Base-by-base conservation (phyloP, 2,888 invertebrate species). In the Nephrotoma guestfalica region DNA sequence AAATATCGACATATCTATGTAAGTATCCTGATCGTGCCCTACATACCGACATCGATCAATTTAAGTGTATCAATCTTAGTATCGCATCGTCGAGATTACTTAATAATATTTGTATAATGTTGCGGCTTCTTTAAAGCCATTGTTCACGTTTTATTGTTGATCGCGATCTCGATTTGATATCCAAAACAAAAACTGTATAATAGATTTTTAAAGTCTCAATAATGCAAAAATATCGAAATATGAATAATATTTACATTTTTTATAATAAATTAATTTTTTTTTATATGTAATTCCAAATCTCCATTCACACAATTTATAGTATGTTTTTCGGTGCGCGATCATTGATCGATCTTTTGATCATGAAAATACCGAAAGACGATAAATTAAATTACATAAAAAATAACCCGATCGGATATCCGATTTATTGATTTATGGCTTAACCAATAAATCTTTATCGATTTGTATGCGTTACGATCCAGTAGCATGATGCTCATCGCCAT, bases 191-290 rank as follows among this genome's bases (percentile, higher is more conserved):
- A 83, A 83, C 83, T 41, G 13, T 83, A 83, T 40, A 40, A 83
- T 83, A 41, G 41, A 41, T 83, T 41, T 83, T 83, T 40, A 13
- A 47, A 83, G 41, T 57, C 51, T 71, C 30, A 71, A 71, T 30
- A 71, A 71, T 71, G 71, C 71, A 71, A 71, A 71, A 71, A 51
- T 71, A 71, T 71, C 42, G 84, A 84, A 84, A 84, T 41, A 84
- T 84, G 84, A 84, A 41, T 84, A 84, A 84, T 41, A 84, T 84
- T 84, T 84, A 84, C 84, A 84, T 71, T 71, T 71, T 71, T 71
- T 30, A 71, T 41, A 84, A 84, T 84, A 84, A 41, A 84, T 41
- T 41, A 41, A 9, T n/a, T 3, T 7, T 13, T 18, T 18, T 11
- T 40, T 40, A 30, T 41, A 30, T 41, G 4, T 4, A 11, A 84